Conservation (phyloP, 2,113 vertebrate genomes). For the Turnix velox region DNA sequence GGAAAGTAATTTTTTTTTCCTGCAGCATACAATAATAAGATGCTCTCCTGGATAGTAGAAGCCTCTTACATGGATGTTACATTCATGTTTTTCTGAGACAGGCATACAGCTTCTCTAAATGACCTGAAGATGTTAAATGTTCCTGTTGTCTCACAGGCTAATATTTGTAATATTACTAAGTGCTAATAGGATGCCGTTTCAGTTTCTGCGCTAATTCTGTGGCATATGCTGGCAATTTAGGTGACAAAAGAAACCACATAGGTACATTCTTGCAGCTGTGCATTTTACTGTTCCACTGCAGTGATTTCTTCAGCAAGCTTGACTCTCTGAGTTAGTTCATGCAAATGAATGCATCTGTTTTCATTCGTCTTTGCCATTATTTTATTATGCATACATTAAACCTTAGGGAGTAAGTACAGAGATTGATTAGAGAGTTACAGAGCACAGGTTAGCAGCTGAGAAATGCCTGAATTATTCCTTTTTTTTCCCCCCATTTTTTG, state of each 20-base stretch:
- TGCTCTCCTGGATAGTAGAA: not conserved
- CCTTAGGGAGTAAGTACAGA: slow-evolving; percentile 26
- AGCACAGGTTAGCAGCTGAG: not conserved
- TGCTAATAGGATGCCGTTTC: not conserved
- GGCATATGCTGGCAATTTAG: slow-evolving; percentile 4
- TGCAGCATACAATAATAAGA: not conserved
- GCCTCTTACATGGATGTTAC: not conserved
- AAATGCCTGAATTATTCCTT: slow-evolving; percentile 15
- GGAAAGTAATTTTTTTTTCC: not conserved
- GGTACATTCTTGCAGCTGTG: not conserved
- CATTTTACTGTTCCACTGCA: not conserved
- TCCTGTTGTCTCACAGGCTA: not conserved
- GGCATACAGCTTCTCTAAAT: not conserved
- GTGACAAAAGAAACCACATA: not conserved
- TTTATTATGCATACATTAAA: slow-evolving; percentile 64
- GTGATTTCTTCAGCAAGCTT: slow-evolving; percentile 38
- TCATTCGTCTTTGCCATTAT: slow-evolving; percentile 53
- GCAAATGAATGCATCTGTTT: slow-evolving; percentile 65
- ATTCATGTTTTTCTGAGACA: not conserved
- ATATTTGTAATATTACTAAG: not conserved
- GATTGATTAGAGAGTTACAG: slow-evolving; percentile 46
- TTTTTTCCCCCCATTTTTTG: not conserved
- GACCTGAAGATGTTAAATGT: not conserved
- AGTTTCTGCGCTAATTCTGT: slow-evolving; percentile 6
- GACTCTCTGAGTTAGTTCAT: slow-evolving; percentile 37